Base-by-base conservation (phyloP, 64 coral and sea anemone species). In the Stylophora pistillata region DNA sequence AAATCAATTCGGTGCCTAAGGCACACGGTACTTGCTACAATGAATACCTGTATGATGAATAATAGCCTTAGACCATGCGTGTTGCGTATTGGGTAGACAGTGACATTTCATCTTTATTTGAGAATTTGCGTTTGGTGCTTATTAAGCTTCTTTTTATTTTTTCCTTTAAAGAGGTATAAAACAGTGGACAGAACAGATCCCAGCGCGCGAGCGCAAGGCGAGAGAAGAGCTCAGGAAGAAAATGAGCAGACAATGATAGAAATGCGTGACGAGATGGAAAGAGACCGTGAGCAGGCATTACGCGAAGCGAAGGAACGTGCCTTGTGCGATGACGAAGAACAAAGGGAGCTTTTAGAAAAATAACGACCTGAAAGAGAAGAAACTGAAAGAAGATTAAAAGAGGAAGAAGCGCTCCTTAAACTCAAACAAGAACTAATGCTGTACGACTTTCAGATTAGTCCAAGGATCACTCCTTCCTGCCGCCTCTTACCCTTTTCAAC, bases 141-240 rank as follows among this genome's bases (percentile, higher is more conserved):
- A 33, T 0, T 13, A 3, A 41, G 71, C 33, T 41, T 41, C 13
- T 21, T 41, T 28, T 74, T 74, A 17, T 28, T 74, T 15, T 41
- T 4, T 34, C 10, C 33, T 74, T 5, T 75, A 18, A 47, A 89
- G 87, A 61, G 30, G 37, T 79, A 89, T 41, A 74, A 89, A 71
- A 89, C 87, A 31, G 61, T 79, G 28, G 87, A 79, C n/a, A 89
- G n/a, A 71, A 89, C 87, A 74, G 87, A 89, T 70, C 87, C 75
- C 20, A 63, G n/a, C 0, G 87, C 87, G 30, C 30, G 61, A 3
- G 87, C 76, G 15, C 56, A 79, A 55, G 87, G 87, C 53, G 23
- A 63, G n/a, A 74, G 56, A 56, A 68, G 29, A 56, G 74, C 87
- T 33, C 59, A 30, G 69, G 87, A 79, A 16, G 87, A 89, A 53